Conservation (phyloP, 2,113 vertebrate species). For the Sprattus sprattus region DNA sequence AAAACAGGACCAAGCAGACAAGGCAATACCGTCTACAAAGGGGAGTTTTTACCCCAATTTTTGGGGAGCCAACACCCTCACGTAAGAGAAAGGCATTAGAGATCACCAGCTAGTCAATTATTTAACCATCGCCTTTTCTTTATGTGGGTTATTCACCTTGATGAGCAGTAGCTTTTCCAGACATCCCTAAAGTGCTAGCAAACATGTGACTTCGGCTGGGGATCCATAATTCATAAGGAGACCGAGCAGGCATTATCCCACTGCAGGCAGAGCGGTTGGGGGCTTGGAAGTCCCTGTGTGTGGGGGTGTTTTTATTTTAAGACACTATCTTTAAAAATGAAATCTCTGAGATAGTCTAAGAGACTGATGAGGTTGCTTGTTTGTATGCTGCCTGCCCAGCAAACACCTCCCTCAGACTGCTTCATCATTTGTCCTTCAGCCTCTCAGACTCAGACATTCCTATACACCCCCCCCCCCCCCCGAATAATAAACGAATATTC, state of each 20-base stretch:
- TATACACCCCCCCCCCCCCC: neutral
- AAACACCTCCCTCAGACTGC: neutral
- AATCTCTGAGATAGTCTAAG: neutral
- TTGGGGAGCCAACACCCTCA: neutral
- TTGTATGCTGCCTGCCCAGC: neutral
- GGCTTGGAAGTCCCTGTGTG: too few species aligned
- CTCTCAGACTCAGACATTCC: neutral
- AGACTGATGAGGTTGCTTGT: neutral
- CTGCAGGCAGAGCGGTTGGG: neutral
- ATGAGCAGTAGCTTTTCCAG: slow-evolving; percentile 20
- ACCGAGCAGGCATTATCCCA: neutral
- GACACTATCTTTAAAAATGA: too few species aligned
- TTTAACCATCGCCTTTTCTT: neutral
- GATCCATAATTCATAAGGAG: slow-evolving; percentile 34
- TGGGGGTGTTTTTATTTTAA: neutral
- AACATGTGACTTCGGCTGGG: neutral
- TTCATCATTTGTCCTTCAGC: neutral
- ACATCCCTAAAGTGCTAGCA: slow-evolving; percentile 43
- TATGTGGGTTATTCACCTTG: slow-evolving; percentile 10
- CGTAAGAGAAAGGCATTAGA: neutral
- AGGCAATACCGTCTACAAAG: too few species aligned
- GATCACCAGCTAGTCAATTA: neutral
- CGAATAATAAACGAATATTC: neutral
- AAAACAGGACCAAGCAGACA: neutral
- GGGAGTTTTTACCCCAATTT: neutral